A percentile compares a stretch with the other conserved stretches of the same genome.
Evolutionary conservation across 2,113 vertebrate species (phyloP).

Genomic region (Zonotrichia leucophrys): DNA sequence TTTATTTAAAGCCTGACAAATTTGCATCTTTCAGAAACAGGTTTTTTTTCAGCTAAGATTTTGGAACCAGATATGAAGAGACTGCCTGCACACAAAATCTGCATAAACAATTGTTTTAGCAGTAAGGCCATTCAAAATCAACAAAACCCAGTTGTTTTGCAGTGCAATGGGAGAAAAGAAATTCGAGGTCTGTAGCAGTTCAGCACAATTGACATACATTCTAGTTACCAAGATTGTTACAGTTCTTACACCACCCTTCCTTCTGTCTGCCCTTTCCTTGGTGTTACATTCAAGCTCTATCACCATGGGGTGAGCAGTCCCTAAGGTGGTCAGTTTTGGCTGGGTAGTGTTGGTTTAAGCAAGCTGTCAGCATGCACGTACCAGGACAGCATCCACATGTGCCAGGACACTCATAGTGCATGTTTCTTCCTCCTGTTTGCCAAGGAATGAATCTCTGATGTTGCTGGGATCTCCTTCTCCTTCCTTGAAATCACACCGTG

Average conservation of each 20-base stretch:
- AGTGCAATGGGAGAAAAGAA: background rate
- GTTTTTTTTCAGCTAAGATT: background rate
- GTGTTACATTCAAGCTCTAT: background rate
- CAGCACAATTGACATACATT: background rate
- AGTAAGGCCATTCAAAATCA: background rate
- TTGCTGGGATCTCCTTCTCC: background rate
- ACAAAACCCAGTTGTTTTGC: background rate
- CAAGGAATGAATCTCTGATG: background rate
- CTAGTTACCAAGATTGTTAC: background rate
- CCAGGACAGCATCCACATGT: background rate
- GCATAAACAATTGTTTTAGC: background rate
- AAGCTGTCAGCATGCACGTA: background rate
- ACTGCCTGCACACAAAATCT: background rate
- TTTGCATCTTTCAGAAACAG: background rate
- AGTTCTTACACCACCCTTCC: background rate
- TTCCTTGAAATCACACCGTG: background rate
- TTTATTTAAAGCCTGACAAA: background rate
- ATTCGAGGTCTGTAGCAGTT: background rate
- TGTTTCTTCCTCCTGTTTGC: background rate
- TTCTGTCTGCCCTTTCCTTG: background rate
- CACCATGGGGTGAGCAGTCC: background rate
- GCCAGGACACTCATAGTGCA: background rate
- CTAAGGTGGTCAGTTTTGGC: background rate
- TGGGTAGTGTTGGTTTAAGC: background rate
- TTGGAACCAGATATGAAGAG: background rate